Evolutionary conservation across 2,797 vertebrate species (phyloP).

Genomic region (Catamblyrhynchus diadema): DNA sequence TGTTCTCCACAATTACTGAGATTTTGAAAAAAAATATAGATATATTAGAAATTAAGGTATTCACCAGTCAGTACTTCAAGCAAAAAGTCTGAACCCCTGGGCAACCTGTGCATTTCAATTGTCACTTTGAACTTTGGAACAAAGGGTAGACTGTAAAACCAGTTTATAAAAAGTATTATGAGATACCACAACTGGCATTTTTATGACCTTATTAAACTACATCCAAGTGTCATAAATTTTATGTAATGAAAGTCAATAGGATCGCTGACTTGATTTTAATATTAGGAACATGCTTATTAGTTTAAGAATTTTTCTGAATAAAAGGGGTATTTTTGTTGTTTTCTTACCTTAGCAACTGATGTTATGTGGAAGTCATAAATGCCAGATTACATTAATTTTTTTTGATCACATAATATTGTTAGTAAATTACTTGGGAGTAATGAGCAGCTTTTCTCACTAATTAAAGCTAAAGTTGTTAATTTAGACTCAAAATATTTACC

Average conservation of each 20-base stretch:
- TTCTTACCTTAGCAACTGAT: conserved; percentile 74
- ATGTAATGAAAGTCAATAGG: conserved; percentile 80
- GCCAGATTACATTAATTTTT: conserved; percentile 70
- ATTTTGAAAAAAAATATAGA: conserved; percentile 52
- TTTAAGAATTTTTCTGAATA: conserved; percentile 67
- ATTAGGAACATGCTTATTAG: conserved; percentile 78
- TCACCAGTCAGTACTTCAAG: conserved; percentile 60
- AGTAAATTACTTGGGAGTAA: conserved; percentile 71
- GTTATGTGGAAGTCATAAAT: conserved; percentile 79
- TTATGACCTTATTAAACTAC: conserved; percentile 84
- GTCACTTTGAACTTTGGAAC: conserved; percentile 84
- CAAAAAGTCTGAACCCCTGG: conserved; percentile 68
- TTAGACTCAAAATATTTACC: conserved; percentile 71
- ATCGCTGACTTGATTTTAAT: conserved; percentile 79
- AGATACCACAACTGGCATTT: conserved; percentile 85
- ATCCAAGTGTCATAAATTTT: conserved; percentile 84
- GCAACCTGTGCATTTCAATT: conserved; percentile 80
- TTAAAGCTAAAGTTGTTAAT: conserved; percentile 74
- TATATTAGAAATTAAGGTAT: conserved; percentile 69
- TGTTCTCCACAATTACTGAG: conserved; percentile 65
- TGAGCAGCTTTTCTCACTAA: conserved; percentile 68
- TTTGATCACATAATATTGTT: conserved; percentile 64
- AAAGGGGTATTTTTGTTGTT: conserved; percentile 65
- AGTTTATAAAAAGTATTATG: conserved; percentile 86
- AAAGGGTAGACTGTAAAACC: conserved; percentile 83